Percentiles rank a stretch among this genome's conserved stretches.
These are phyloP conservation scores for Canis aureus DNA, from an alignment of 2,113 vertebrate genomes.

Conservation along the genomic window DNA sequence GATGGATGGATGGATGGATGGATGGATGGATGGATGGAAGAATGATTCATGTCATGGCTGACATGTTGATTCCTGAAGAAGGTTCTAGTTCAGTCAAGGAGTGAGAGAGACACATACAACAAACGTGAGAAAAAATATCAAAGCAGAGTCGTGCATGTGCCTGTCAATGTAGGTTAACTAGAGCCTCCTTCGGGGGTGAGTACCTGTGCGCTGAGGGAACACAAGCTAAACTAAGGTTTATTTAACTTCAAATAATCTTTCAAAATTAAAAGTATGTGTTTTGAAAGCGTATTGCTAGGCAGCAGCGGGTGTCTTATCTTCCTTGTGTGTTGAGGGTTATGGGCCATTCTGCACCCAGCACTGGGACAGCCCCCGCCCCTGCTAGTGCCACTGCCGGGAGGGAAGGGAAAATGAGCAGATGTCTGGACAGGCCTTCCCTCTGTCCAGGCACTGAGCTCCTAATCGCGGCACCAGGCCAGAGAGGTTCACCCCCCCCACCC, in stretches of 20 bases:
- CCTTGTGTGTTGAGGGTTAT: background rate
- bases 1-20: too few relatives aligned
- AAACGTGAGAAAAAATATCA: background rate
- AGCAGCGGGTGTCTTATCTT: background rate
- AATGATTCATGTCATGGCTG: background rate
- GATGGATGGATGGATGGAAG: background rate
- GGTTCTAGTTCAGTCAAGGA: background rate
- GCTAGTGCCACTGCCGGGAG: too few relatives aligned
- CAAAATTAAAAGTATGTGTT: background rate
- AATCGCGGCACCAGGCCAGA: background rate
- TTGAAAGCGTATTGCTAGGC: background rate
- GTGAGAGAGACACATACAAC: background rate
- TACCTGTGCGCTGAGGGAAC: fast-evolving
- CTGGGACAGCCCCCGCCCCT: background rate
- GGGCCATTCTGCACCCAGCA: background rate
- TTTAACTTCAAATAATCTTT: background rate
- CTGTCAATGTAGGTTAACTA: background rate
- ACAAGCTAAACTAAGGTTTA: background rate
- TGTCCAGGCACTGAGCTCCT: background rate
- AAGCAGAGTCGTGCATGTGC: fast-evolving
- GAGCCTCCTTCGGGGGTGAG: background rate
- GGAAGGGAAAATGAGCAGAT: background rate
- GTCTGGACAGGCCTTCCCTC: fast-evolving
- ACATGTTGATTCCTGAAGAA: background rate
- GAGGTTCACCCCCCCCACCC: background rate